Conservation (phyloP, 2,888 invertebrate genomes). For the Ophion costatus region DNA sequence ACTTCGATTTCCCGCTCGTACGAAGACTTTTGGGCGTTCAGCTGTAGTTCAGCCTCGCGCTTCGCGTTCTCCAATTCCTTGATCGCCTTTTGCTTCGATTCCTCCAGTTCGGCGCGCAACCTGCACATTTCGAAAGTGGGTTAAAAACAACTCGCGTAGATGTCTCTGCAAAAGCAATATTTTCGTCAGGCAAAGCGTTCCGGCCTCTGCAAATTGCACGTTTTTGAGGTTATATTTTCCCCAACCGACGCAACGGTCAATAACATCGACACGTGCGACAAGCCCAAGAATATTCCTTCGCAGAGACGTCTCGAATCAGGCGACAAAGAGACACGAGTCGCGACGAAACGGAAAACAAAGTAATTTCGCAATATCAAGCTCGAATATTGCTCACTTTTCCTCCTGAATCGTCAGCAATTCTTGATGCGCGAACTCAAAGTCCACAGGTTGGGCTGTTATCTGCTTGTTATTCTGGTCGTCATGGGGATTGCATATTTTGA, state of each 20-base stretch:
- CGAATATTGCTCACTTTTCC: conserved; percentile 80
- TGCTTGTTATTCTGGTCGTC: conserved; percentile 75
- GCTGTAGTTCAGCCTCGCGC: conserved; percentile 78
- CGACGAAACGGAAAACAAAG: not conserved
- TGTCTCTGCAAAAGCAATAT: not conserved
- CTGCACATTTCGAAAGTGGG: conserved; percentile 64
- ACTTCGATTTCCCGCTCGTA: conserved; percentile 80
- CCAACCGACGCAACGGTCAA: not conserved
- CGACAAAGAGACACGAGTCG: not conserved
- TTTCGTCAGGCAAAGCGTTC: not conserved
- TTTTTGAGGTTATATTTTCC: not conserved
- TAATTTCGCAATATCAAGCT: not conserved
- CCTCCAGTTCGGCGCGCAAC: conserved; percentile 80
- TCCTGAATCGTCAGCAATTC: conserved; percentile 85
- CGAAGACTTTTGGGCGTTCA: conserved; percentile 78
- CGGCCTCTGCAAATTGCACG: too few relatives aligned
- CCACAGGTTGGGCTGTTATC: conserved; percentile 80
- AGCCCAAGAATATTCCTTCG: not conserved
- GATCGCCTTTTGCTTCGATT: conserved; percentile 81
- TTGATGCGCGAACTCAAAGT: conserved; percentile 85
- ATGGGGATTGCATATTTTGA: conserved; percentile 85
- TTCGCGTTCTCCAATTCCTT: conserved; percentile 81
- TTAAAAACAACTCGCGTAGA: not conserved
- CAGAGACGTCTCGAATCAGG: not conserved
- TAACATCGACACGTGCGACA: not conserved